Base-by-base conservation (phyloP, 2,113 vertebrate genomes). In the Ursus arctos region DNA sequence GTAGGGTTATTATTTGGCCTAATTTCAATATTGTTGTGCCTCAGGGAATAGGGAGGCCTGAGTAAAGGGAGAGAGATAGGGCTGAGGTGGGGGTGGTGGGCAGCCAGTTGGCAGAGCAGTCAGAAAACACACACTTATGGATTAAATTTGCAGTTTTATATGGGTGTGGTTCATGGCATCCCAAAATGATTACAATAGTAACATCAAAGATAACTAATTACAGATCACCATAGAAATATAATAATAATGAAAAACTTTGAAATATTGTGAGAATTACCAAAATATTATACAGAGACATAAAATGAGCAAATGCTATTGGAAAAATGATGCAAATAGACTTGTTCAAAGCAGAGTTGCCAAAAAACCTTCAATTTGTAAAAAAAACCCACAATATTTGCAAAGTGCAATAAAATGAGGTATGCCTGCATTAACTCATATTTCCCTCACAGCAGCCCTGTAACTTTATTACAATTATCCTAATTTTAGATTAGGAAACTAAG, bases 401-500 rank as follows among this genome's bases (percentile, higher is more conserved):
- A 71, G 19, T 40, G 36, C 69, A 40, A 6, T 71, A 71, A 40
- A 71, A 71, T 40, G n/a, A 40, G 33, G 69, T 71, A 71, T 71
- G 69, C 18, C 19, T 22, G 2, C n/a, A 81, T 83, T 59, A 90
- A 63, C 15, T 96, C 65, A 59, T 81, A 57, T 85, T 86, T 90
- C 28, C 53, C 36, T 97, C 80, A 92, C 43, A 93, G 61, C 49
- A 85, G 85, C 11, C 5, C 33, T 4, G 1, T 28, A 36, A 55
- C 21, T 57, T 77, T 69, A 69, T 57, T 89, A 92, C 6, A 94
- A 53, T 74, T 80, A 94, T 65, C 57, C 40, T 74, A 31, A 89
- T 71, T 88, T 94, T 94, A 57, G 85, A 76, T 69, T 95, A 84
- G 81, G 26, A 77, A 88, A 85, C 33, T 53, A 18, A 74, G 57